These are phyloP conservation scores for Trachymyrmex cornetzi DNA, from an alignment of 1,140 invertebrate genomes.

Conservation along the genomic window DNA sequence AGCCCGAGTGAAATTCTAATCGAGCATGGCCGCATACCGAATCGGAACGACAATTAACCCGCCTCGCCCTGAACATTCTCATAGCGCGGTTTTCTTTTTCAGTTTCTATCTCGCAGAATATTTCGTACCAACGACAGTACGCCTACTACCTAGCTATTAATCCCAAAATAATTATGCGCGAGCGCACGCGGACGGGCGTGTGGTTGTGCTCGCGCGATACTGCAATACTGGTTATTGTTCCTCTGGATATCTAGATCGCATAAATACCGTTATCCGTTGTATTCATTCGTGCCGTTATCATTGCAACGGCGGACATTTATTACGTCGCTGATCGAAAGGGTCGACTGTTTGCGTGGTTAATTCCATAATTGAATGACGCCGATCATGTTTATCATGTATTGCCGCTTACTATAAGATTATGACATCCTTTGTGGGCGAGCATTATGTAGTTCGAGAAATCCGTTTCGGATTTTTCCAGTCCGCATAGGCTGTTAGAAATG, in stretches of 20 bases:
- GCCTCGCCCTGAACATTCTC: slow-evolving; percentile 32
- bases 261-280: slow-evolving; percentile 78
- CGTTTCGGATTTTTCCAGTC: background rate
- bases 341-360: slow-evolving; percentile 71
- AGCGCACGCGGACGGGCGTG: slow-evolving; percentile 7
- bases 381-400: slow-evolving; percentile 28
- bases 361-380: slow-evolving; percentile 75
- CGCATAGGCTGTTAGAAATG: background rate
- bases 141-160: slow-evolving; percentile 65
- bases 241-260: slow-evolving; percentile 76
- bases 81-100: background rate
- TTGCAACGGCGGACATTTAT: slow-evolving; percentile 73
- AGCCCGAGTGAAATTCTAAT: slow-evolving; percentile 54
- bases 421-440: background rate
- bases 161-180: slow-evolving; percentile 74
- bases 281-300: slow-evolving; percentile 76
- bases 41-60: slow-evolving; percentile 65
- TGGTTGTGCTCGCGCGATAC: slow-evolving; percentile 65
- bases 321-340: slow-evolving; percentile 73
- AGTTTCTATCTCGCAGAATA: slow-evolving; percentile 49
- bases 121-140: slow-evolving; percentile 41
- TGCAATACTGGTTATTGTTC: slow-evolving; percentile 72
- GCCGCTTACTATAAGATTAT: slow-evolving; percentile 26
- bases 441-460: background rate
- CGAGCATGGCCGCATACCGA: slow-evolving; percentile 60